A percentile compares a stretch with the other conserved stretches of the same genome.
Conservation (phyloP, 1,140 invertebrate genomes). For the Leptinotarsa lineolata region DNA sequence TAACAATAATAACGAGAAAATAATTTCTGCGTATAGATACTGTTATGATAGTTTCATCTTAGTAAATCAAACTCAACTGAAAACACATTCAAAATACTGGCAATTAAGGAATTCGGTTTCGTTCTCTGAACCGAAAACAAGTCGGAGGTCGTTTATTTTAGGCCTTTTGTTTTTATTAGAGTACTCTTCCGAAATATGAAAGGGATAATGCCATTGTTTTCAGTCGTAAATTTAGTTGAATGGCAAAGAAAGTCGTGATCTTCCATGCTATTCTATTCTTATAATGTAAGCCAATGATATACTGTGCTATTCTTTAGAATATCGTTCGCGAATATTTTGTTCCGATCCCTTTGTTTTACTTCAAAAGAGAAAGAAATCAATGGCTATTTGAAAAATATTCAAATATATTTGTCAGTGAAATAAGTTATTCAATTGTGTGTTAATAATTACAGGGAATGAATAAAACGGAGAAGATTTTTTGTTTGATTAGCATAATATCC, state of each 20-base stretch:
- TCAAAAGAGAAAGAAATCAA: no score
- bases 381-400: no score
- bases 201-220: slow-evolving; percentile 33
- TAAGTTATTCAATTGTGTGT: no score
- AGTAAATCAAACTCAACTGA: neutral
- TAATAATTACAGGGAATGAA: no score
- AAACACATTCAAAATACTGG: slow-evolving; percentile 23
- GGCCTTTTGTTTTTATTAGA: slow-evolving; percentile 31
- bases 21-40: neutral
- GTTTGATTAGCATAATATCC: no score
- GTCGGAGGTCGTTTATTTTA: slow-evolving; percentile 26
- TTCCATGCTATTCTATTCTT: slow-evolving; percentile 34
- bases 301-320: slow-evolving; percentile 13
- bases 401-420: no score
- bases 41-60: neutral
- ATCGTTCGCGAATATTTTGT: neutral
- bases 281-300: slow-evolving; percentile 25
- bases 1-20: neutral
- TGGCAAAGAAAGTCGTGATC: slow-evolving; percentile 31
- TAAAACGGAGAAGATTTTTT: no score
- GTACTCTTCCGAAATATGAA: slow-evolving; percentile 27
- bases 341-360: no score
- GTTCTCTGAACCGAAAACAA: slow-evolving; percentile 23
- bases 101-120: slow-evolving; percentile 23
- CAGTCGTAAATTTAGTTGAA: slow-evolving; percentile 30